Conservation (phyloP, 2,797 vertebrate species). For the Aeoliscus strigatus region DNA sequence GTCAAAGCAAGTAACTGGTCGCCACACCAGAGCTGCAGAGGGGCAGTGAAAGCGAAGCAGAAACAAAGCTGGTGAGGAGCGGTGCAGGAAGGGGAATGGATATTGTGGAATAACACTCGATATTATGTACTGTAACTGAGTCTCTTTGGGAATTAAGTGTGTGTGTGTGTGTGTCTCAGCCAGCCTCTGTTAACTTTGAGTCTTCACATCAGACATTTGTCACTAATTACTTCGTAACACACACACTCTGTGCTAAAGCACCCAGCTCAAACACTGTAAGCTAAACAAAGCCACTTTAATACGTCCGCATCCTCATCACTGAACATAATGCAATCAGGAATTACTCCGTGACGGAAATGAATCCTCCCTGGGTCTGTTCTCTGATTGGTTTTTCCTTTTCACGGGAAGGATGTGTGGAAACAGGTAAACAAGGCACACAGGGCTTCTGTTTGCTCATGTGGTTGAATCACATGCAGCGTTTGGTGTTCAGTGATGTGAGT, state of each 20-base stretch:
- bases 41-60: constrained; percentile 12
- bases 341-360: constrained; percentile 40
- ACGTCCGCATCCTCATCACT: constrained; percentile 18
- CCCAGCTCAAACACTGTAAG: constrained; percentile 6
- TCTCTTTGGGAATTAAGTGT: constrained; percentile 7
- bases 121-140: constrained; percentile 1
- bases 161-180: constrained; percentile 19
- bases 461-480: constrained; percentile 14
- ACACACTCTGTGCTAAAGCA: constrained; percentile 27
- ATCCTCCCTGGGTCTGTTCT: constrained; percentile 13
- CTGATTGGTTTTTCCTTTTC: constrained; percentile 49
- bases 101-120: constrained; percentile 11
- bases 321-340: constrained; percentile 46
- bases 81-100: constrained; percentile 17
- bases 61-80: constrained; percentile 17
- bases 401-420: constrained; percentile 25
- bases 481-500: constrained; percentile 21
- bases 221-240: constrained; percentile 28
- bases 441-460: constrained; percentile 42
- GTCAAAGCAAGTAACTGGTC: constrained; percentile 1
- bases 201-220: constrained; percentile 19
- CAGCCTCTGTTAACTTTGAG: constrained; percentile 16
- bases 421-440: constrained; percentile 22
- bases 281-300: constrained; percentile 28
- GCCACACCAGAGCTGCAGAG: not conserved